Conservation (phyloP, 2,888 invertebrate species). For the Anodontia alba region DNA sequence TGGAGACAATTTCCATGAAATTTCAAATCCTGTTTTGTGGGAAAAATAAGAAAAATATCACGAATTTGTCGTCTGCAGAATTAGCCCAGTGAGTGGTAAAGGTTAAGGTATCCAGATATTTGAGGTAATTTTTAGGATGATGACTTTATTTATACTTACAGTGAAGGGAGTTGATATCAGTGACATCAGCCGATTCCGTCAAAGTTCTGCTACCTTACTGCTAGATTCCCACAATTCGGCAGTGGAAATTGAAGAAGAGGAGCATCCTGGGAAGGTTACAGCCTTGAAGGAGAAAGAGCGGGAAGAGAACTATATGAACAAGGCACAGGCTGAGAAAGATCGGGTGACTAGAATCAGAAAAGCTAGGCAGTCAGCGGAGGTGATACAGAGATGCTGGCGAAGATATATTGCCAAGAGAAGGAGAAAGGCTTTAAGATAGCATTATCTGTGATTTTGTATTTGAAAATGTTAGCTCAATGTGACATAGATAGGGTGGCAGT, state of each 20-base stretch:
- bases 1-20: too few relatives aligned
- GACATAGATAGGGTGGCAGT: too few relatives aligned
- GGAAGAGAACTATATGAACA: slow-evolving; percentile 75
- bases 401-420: slow-evolving; percentile 58
- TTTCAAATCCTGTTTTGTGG: too few relatives aligned
- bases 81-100: too few relatives aligned
- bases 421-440: not conserved
- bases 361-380: slow-evolving; percentile 75
- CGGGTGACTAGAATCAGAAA: slow-evolving; percentile 75
- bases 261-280: slow-evolving; percentile 49
- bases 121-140: too few relatives aligned
- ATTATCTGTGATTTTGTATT: not conserved
- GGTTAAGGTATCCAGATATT: too few relatives aligned
- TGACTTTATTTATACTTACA: too few relatives aligned
- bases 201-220: not conserved
- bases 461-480: not conserved
- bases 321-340: slow-evolving; percentile 73
- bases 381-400: slow-evolving; percentile 79
- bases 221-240: slow-evolving; percentile 25
- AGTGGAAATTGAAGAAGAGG: slow-evolving; percentile 48
- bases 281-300: slow-evolving; percentile 73
- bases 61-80: too few relatives aligned
- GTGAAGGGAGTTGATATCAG: not conserved
- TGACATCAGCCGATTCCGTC: not conserved
- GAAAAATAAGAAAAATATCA: too few relatives aligned